Percentiles rank a stretch among this genome's conserved stretches.
Conservation (phyloP, 2,797 vertebrate genomes). For the Vireo griseus region DNA sequence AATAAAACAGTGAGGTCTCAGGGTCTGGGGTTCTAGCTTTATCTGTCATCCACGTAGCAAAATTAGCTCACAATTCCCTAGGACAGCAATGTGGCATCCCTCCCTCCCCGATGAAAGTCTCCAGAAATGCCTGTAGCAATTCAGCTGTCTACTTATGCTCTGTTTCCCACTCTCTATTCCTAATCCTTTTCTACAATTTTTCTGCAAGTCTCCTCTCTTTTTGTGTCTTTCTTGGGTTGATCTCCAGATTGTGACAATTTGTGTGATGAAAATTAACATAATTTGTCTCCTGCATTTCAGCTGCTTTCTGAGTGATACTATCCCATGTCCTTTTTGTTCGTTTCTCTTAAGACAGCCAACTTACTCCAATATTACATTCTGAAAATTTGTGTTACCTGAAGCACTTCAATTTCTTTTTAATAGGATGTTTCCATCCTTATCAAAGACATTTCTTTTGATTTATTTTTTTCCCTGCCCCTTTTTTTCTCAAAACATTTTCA, state of each 20-base stretch:
- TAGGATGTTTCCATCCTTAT: background rate
- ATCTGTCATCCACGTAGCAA: background rate
- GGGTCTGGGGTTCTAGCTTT: background rate
- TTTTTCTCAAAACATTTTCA: background rate
- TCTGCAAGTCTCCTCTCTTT: background rate
- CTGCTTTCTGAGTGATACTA: background rate
- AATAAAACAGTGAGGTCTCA: background rate
- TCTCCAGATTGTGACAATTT: background rate
- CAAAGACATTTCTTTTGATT: background rate
- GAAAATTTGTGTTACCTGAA: background rate
- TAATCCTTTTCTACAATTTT: background rate
- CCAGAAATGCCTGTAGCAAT: background rate
- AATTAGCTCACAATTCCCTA: background rate
- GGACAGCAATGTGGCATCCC: background rate
- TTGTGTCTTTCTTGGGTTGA: background rate
- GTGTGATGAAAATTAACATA: background rate
- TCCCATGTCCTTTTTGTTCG: background rate
- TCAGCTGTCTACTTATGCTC: background rate
- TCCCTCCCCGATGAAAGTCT: background rate
- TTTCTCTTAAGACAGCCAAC: background rate
- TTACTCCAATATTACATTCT: background rate
- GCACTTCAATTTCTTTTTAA: background rate
- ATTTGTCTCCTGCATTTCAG: background rate
- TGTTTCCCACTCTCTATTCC: background rate
- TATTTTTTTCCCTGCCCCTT: background rate